These are phyloP conservation scores for Hylia prasina DNA, from an alignment of 2,113 vertebrate genomes.

Conservation along the genomic window DNA sequence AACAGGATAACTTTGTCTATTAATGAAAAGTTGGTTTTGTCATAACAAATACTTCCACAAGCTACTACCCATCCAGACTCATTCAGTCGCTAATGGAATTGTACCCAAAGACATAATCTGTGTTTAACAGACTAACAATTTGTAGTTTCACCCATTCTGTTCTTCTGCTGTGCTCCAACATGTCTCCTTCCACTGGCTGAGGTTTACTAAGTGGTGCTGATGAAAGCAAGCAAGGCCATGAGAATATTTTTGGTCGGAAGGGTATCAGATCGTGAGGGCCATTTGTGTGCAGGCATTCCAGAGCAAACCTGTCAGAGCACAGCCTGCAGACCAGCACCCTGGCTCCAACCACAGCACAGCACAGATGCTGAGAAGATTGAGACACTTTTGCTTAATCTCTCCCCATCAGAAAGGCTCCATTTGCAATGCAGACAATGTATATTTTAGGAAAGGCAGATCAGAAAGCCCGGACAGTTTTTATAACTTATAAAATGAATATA, in stretches of 20 bases:
- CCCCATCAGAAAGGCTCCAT: not conserved
- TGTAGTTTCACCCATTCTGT: slow-evolving; percentile 51
- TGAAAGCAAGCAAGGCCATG: slow-evolving; percentile 38
- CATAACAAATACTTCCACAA: slow-evolving; percentile 65
- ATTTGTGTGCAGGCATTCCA: not conserved
- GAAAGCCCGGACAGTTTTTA: not conserved
- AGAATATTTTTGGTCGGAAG: slow-evolving; percentile 18
- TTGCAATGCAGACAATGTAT: not conserved
- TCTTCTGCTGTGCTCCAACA: slow-evolving; percentile 45
- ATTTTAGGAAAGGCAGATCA: not conserved
- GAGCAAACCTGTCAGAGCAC: slow-evolving; percentile 23
- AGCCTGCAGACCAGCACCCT: not conserved
- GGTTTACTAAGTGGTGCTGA: slow-evolving; percentile 39
- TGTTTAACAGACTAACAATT: slow-evolving; percentile 59
- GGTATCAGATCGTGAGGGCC: slow-evolving; percentile 2
- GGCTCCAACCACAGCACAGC: not conserved
- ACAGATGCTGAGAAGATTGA: not conserved
- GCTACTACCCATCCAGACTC: slow-evolving; percentile 63
- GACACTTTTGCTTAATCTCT: not conserved
- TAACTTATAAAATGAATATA: no score
- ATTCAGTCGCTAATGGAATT: slow-evolving; percentile 59
- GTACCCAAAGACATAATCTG: slow-evolving; percentile 61
- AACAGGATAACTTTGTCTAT: slow-evolving; percentile 59
- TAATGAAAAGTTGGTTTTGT: slow-evolving; percentile 66
- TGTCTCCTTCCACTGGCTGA: slow-evolving; percentile 7